Conservation (phyloP, 2,113 vertebrate genomes). For the Lamprotornis superbus region DNA sequence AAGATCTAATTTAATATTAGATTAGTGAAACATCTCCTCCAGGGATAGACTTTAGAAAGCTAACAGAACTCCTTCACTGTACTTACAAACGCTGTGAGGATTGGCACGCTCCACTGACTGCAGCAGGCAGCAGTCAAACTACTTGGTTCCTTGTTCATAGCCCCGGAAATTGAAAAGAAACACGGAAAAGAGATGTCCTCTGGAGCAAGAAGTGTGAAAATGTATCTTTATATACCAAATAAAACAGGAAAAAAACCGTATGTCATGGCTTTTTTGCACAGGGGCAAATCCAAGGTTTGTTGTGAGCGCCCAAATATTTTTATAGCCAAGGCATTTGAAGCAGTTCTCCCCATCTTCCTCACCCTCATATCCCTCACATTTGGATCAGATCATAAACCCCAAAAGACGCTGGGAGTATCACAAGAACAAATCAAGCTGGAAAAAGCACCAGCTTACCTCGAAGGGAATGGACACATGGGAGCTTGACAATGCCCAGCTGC, state of each 20-base stretch:
- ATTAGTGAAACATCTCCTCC: conserved; percentile 50
- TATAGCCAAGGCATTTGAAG: not conserved
- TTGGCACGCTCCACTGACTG: not conserved
- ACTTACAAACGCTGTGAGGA: not conserved
- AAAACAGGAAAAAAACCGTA: not conserved
- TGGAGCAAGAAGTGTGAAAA: not conserved
- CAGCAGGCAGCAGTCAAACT: not conserved
- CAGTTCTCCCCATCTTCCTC: not conserved
- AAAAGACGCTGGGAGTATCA: fast-evolving
- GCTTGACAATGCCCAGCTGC: fast-evolving
- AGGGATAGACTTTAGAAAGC: not conserved
- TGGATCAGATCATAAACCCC: not conserved
- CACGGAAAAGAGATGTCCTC: not conserved
- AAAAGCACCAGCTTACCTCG: not conserved
- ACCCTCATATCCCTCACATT: not conserved
- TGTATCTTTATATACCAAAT: not conserved
- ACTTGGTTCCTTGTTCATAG: not conserved
- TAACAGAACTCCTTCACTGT: conserved; percentile 8
- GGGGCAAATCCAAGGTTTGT: not conserved
- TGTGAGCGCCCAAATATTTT: not conserved
- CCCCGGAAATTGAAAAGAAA: not conserved
- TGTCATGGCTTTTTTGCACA: not conserved
- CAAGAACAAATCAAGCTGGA: not conserved
- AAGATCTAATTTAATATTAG: conserved; percentile 62
- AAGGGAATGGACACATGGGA: not conserved